phyloP scores from a whole-genome alignment of 2,113 vertebrate species.

The Mormyrus iriodes region DNA sequence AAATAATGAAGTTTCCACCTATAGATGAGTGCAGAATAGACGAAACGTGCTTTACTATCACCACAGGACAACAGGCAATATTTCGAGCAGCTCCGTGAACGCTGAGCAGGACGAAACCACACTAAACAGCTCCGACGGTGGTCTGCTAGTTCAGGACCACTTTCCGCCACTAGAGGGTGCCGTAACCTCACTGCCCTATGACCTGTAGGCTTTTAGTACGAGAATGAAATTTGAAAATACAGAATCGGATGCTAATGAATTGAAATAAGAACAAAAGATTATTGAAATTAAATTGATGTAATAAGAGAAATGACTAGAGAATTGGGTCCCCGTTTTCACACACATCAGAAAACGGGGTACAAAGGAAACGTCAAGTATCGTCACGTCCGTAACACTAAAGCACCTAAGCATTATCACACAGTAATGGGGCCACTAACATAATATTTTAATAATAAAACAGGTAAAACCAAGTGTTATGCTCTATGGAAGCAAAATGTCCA shows the following conservation, averaged over 20 bases:
- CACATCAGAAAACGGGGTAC: neutral
- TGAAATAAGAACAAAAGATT: slow-evolving; percentile 2
- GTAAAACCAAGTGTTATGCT: neutral
- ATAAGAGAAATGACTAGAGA: neutral
- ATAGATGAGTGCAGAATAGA: neutral
- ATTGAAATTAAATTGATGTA: neutral
- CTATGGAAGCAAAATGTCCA: neutral
- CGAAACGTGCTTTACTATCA: neutral
- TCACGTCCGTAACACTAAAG: neutral
- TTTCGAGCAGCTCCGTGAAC: neutral
- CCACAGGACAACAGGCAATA: neutral
- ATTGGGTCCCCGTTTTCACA: neutral
- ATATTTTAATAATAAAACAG: neutral
- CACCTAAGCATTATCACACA: neutral
- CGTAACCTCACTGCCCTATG: neutral
- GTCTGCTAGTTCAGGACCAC: neutral
- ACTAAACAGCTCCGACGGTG: neutral
- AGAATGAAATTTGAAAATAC: neutral
- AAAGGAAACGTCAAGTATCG: neutral
- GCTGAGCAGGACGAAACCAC: neutral
- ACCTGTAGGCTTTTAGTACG: neutral
- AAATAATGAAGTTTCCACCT: neutral
- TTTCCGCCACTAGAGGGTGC: neutral
- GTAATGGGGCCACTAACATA: neutral
- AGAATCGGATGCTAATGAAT: neutral